Conservation (phyloP, 2,113 vertebrate genomes). For the Siphamia tubifer region DNA sequence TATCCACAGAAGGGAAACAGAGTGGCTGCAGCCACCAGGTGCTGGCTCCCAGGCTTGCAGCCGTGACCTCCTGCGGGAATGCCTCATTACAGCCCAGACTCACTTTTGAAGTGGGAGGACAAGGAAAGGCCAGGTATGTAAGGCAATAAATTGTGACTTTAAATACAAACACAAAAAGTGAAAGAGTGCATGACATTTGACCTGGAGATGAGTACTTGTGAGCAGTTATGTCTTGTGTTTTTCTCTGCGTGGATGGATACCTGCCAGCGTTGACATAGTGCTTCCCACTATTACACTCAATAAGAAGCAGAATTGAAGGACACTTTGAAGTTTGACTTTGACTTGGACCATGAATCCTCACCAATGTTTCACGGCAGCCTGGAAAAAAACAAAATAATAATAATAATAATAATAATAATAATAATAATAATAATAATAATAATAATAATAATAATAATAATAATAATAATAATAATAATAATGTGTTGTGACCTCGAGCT, state of each 20-base stretch:
- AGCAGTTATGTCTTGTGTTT: slow-evolving; percentile 61
- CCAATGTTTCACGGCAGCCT: slow-evolving; percentile 6
- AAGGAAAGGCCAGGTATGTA: slow-evolving; percentile 65
- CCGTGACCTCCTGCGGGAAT: slow-evolving; percentile 53
- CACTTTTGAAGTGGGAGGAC: slow-evolving; percentile 73
- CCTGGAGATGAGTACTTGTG: slow-evolving; percentile 51
- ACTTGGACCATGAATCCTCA: slow-evolving; percentile 37
- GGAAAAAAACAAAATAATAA: slow-evolving; percentile 41
- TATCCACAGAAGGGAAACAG: no score
- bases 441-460: no score
- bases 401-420: no score
- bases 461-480: no score
- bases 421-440: no score
- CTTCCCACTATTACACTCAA: slow-evolving; percentile 33
- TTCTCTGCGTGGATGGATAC: slow-evolving; percentile 44
- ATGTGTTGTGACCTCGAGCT: no score
- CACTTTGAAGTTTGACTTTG: slow-evolving; percentile 57
- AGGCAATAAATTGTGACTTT: slow-evolving; percentile 67
- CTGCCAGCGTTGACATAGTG: slow-evolving; percentile 56
- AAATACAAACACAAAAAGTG: slow-evolving; percentile 71
- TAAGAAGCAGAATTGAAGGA: slow-evolving; percentile 19
- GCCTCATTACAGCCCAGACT: slow-evolving; percentile 65
- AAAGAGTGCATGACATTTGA: slow-evolving; percentile 61
- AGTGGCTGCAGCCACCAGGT: no score
- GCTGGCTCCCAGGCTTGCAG: no score